Conservation (phyloP, 2,888 invertebrate genomes). For the Taenaris catops region DNA sequence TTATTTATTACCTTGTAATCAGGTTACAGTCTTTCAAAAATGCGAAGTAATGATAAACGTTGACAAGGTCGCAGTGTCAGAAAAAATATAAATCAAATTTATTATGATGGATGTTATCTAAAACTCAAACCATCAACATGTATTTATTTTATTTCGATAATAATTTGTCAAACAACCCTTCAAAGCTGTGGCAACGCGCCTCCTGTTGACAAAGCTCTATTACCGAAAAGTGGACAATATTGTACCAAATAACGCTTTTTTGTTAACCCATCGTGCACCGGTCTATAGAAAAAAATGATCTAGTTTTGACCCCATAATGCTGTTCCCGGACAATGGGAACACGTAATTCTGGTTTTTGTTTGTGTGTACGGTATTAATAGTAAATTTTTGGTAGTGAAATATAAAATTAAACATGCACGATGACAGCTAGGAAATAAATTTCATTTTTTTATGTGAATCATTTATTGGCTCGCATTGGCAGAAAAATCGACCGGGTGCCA, state of each 20-base stretch:
- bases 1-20: too few relatives aligned
- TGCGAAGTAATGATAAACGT: too few relatives aligned
- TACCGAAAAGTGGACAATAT: conserved; percentile 77
- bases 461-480: too few relatives aligned
- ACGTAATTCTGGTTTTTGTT: conserved; percentile 53
- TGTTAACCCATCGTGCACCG: conserved; percentile 55
- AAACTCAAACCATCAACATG: conserved; percentile 51
- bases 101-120: conserved; percentile 42
- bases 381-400: conserved; percentile 14
- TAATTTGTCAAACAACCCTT: conserved; percentile 75
- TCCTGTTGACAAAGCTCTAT: conserved; percentile 77
- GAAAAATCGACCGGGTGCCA: too few relatives aligned
- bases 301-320: conserved; percentile 68
- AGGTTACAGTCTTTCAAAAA: too few relatives aligned
- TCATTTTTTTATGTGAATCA: too few relatives aligned
- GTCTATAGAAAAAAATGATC: conserved; percentile 52
- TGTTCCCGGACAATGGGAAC: conserved; percentile 58
- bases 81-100: conserved; percentile 18
- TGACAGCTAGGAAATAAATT: conserved; percentile 4
- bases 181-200: conserved; percentile 48
- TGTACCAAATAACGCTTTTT: conserved; percentile 61
- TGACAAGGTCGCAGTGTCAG: too few relatives aligned
- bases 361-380: conserved; percentile 18
- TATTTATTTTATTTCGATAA: conserved; percentile 46
- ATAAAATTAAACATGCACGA: conserved; percentile 10